Conservation (phyloP, 2,113 vertebrate genomes). For the Chionodraco myersi region DNA sequence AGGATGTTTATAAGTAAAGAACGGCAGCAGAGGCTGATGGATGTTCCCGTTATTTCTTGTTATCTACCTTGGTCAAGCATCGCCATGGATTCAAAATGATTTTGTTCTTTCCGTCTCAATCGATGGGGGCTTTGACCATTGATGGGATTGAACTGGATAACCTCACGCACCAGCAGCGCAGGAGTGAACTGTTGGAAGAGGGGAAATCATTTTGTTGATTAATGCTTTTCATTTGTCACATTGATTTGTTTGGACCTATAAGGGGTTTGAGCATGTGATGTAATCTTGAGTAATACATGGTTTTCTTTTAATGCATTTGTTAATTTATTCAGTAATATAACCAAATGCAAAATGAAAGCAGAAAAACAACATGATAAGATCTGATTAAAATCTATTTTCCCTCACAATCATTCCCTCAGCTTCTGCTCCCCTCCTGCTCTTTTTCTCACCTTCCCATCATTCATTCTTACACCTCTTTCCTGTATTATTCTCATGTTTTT, state of each 20-base stretch:
- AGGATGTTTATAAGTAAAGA: not conserved
- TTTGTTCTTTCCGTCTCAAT: constrained; percentile 42
- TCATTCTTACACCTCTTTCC: constrained; percentile 19
- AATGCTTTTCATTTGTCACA: constrained; percentile 68
- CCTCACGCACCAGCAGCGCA: constrained; percentile 47
- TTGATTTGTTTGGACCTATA: constrained; percentile 57
- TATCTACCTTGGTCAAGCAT: constrained; percentile 44
- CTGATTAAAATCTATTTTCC: not conserved
- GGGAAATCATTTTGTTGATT: constrained; percentile 56
- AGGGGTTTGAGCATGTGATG: constrained; percentile 30
- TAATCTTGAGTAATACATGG: constrained; percentile 35
- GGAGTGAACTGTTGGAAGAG: constrained; percentile 46
- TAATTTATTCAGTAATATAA: constrained; percentile 27
- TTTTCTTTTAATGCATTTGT: constrained; percentile 5
- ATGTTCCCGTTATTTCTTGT: constrained; percentile 24
- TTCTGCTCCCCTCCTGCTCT: not conserved
- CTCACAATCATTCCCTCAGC: constrained; percentile 1
- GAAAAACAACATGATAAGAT: not conserved
- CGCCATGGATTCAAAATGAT: constrained; percentile 49
- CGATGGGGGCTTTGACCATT: constrained; percentile 37
- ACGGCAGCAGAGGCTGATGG: constrained; percentile 15
- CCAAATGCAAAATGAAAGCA: constrained; percentile 16
- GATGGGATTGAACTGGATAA: constrained; percentile 59
- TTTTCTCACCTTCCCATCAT: constrained; percentile 21
- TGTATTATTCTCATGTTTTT: constrained; percentile 13